These are phyloP conservation scores for Megalopta genalis DNA, from an alignment of 1,140 invertebrate species.

Conservation along the genomic window DNA sequence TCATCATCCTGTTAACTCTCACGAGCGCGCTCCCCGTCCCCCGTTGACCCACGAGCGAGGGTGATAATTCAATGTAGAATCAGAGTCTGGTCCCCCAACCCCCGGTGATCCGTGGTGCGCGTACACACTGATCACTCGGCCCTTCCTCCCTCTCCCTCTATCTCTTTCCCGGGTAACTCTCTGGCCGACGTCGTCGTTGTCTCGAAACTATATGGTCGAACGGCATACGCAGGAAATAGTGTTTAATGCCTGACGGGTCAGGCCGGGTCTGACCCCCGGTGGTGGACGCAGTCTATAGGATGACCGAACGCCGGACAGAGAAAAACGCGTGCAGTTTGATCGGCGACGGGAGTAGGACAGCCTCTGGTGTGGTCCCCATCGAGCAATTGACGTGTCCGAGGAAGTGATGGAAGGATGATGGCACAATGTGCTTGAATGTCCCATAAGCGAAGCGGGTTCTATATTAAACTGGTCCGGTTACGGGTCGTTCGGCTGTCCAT, in stretches of 20 bases:
- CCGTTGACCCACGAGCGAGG: slow-evolving; percentile 49
- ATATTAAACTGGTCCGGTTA: slow-evolving; percentile 70
- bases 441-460: slow-evolving; percentile 64
- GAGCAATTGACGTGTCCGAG: slow-evolving; percentile 70
- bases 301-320: slow-evolving; percentile 29
- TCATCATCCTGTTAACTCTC: slow-evolving; percentile 59
- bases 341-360: slow-evolving; percentile 38
- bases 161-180: neutral
- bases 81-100: slow-evolving; percentile 49
- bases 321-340: slow-evolving; percentile 27
- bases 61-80: slow-evolving; percentile 65
- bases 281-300: slow-evolving; percentile 45
- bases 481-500: slow-evolving; percentile 60
- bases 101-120: slow-evolving; percentile 27
- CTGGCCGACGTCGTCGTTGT: slow-evolving; percentile 30
- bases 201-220: slow-evolving; percentile 52
- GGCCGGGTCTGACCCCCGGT: slow-evolving; percentile 45
- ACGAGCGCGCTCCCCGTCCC: slow-evolving; percentile 19
- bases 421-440: slow-evolving; percentile 66
- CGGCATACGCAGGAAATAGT: slow-evolving; percentile 68
- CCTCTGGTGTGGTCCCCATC: slow-evolving; percentile 57
- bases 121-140: neutral
- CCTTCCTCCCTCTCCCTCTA: neutral
- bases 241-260: slow-evolving; percentile 63
- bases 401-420: slow-evolving; percentile 74